These are phyloP conservation scores for Steromphala cineraria DNA, from an alignment of 2,888 invertebrate genomes.

Conservation along the genomic window DNA sequence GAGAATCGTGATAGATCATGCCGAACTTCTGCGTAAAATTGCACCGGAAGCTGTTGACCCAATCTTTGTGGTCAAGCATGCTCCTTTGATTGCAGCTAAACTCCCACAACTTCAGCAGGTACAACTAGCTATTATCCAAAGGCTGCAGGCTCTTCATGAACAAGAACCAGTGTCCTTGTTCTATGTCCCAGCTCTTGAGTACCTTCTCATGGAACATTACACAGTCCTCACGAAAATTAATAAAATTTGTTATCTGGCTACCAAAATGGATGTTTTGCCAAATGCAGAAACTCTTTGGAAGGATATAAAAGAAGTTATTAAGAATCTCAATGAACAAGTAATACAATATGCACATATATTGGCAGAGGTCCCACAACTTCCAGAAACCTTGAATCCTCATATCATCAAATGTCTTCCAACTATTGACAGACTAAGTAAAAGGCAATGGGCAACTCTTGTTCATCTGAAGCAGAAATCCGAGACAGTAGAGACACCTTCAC, in stretches of 20 bases:
- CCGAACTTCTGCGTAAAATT: neutral
- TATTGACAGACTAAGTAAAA: neutral
- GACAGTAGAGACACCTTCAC: neutral
- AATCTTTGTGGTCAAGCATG: neutral
- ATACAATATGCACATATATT: neutral
- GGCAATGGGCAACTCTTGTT: neutral
- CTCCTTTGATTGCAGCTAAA: neutral
- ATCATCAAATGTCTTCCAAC: neutral
- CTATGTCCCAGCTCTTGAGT: neutral
- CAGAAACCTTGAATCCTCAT: neutral
- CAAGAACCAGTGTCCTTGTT: neutral
- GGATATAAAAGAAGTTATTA: neutral
- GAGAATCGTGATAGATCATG: neutral
- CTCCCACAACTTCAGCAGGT: neutral
- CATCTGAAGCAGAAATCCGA: neutral
- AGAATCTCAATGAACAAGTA: neutral
- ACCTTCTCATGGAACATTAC: constrained; percentile 5
- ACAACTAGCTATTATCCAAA: neutral
- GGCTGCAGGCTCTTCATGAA: neutral
- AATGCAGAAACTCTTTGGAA: neutral
- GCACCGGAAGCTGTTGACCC: neutral
- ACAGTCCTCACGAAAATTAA: neutral
- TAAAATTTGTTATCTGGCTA: neutral
- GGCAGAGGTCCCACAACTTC: neutral
- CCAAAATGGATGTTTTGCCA: neutral